These are phyloP conservation scores for Mechanitis mazaeus DNA, from an alignment of 2,888 invertebrate genomes.

Conservation along the genomic window DNA sequence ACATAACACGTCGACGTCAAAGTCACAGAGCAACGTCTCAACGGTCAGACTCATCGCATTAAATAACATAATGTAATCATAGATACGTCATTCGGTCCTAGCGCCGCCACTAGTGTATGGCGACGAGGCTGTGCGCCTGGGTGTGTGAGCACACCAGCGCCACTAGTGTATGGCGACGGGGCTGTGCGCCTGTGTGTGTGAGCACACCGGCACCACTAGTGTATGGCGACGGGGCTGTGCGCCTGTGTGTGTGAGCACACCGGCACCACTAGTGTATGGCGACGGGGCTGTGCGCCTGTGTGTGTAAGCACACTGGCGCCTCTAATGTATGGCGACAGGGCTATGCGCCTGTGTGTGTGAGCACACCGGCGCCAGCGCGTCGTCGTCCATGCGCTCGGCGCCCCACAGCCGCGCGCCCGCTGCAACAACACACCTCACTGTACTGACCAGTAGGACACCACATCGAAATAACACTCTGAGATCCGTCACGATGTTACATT, in stretches of 20 bases:
- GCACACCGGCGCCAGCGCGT: constrained; percentile 86
- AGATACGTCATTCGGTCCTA: constrained; percentile 58
- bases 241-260: constrained; percentile 26
- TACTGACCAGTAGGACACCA: too few relatives aligned
- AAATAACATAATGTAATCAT: constrained; percentile 74
- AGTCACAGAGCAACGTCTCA: constrained; percentile 46
- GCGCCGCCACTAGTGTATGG: constrained; percentile 9
- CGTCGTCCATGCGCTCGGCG: constrained; percentile 86
- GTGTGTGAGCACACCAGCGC: constrained; percentile 13
- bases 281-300: too few relatives aligned
- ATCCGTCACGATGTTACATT: too few relatives aligned
- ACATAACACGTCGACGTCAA: constrained; percentile 61
- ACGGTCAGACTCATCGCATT: constrained; percentile 75
- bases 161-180: constrained; percentile 91
- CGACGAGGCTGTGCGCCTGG: too few relatives aligned
- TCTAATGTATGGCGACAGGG: constrained; percentile 91
- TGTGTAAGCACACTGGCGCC: constrained; percentile 22
- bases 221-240: constrained; percentile 79
- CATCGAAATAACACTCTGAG: too few relatives aligned
- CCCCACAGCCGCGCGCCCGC: constrained; percentile 53
- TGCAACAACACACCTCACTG: constrained; percentile 32
- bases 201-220: constrained; percentile 91
- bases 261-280: too few relatives aligned
- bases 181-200: constrained; percentile 84
- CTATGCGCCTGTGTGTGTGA: constrained; percentile 90